phyloP scores from a whole-genome alignment of 2,797 vertebrate species.

The Luscinia megarhynchos region DNA sequence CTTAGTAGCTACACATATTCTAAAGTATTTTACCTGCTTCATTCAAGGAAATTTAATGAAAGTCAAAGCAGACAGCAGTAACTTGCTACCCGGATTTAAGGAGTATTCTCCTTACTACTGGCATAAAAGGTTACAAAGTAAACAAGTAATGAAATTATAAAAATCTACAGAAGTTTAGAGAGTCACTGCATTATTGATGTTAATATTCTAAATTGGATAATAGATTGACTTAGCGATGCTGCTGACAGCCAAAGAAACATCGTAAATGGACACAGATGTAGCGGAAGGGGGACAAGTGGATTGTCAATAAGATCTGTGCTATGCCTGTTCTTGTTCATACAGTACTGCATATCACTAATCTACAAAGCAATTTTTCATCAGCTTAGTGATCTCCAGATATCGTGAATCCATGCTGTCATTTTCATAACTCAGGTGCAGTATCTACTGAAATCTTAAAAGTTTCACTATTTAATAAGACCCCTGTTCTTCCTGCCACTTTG shows the following conservation, averaged over 20 bases:
- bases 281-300: conserved; percentile 10
- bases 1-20: neutral
- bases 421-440: neutral
- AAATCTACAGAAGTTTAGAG: conserved; percentile 5
- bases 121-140: neutral
- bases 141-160: conserved; percentile 36
- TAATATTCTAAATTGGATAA: conserved; percentile 66
- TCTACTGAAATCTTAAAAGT: neutral
- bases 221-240: conserved; percentile 48
- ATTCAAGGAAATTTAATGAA: neutral
- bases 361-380: conserved; percentile 5
- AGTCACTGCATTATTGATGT: conserved; percentile 28
- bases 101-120: conserved; percentile 29
- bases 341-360: neutral
- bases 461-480: neutral
- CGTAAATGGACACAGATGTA: conserved; percentile 46
- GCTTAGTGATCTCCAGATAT: neutral
- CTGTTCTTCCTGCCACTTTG: neutral
- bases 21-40: conserved; percentile 11
- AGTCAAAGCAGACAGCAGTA: neutral
- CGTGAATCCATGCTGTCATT: neutral
- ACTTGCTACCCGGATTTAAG: conserved; percentile 6
- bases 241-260: conserved; percentile 37
- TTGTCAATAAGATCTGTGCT: conserved; percentile 6
- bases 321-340: neutral